Conservation (phyloP, 2,113 vertebrate genomes). For the Cyanoramphus novaezelandiae region DNA sequence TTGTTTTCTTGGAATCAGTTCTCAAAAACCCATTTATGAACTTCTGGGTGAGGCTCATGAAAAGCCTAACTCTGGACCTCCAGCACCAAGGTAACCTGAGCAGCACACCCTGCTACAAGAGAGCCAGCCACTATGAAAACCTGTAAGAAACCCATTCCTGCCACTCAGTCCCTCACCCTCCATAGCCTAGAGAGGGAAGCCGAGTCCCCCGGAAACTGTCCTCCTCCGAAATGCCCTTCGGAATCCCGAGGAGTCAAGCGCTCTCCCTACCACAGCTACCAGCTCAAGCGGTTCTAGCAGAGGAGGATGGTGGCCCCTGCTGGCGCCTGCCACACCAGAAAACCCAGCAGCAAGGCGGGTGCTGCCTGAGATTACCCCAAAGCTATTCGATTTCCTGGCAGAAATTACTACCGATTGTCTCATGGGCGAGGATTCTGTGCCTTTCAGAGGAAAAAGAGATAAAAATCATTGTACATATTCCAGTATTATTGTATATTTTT, state of each 20-base stretch:
- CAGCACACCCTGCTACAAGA: neutral
- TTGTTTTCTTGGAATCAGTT: neutral
- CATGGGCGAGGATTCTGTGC: neutral
- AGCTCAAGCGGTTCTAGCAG: fast-evolving
- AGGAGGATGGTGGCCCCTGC: neutral
- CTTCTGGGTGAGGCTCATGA: neutral
- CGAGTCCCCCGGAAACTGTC: fast-evolving
- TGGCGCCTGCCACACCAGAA: neutral
- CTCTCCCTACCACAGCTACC: neutral
- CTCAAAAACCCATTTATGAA: neutral
- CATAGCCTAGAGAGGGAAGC: neutral
- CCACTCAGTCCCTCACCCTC: neutral
- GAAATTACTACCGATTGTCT: neutral
- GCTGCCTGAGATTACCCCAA: neutral
- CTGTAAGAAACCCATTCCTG: neutral
- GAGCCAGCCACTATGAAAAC: neutral
- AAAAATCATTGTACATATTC: neutral
- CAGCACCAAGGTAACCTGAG: neutral
- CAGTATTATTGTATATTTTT: neutral
- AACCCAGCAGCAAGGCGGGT: neutral
- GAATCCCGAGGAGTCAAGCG: neutral
- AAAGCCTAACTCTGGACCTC: neutral
- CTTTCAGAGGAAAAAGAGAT: neutral
- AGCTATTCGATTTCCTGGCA: neutral
- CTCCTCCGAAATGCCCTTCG: neutral